Evolutionary conservation across 2,113 vertebrate genomes (phyloP), one percentile per base, ranked within the genome.

Genomic region (Sander lucioperca): DNA sequence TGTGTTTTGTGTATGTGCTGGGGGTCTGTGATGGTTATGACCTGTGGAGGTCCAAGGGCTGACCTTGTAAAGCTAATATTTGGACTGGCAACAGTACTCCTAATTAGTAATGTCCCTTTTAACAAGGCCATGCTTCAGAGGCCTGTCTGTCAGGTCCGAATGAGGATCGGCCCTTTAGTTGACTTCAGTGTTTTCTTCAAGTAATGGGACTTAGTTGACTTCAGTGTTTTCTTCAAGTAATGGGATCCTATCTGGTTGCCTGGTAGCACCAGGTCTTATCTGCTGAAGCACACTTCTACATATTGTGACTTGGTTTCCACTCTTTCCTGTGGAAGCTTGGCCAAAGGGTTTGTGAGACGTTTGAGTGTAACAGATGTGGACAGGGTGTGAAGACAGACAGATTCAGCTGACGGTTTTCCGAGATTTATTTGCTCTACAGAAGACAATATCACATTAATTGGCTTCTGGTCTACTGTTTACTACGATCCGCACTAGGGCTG

Each of bases 41-140:
- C 77, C 81, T 69, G 19, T 58, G 19, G 39, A 79, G 85, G 89
- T 90, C 77, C 86, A 73, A 67, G 77, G 45, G 18, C 39, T 72
- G 88, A 82, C 90, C 90, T 81, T 75, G 61, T 89, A 86, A 85
- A 86, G 73, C 83, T 88, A 90, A 93, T 93, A 89, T 94, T 94
- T 91, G 64, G 91, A 90, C 85, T 82, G 67, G 59, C 74, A 66
- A 83, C 82, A 48, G 72, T 82, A 69, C 65, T 81, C 70, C 74
- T 92, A 91, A 91, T 92, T 88, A 89, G 76, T 36, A 36, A 23
- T 2, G 7, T 83, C 77, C 67, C 50, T 73, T 80, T 73, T 83
- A 76, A 80, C 14, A 1, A 76, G 51, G 53, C 8, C 53, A 68
- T 62, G 68, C 57, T 71, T 82, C 33, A 79, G 48, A 77, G 76